Evolutionary conservation across 2,797 vertebrate species (phyloP), one percentile per base, ranked within the genome.

Genomic region (Nyctibius grandis): DNA sequence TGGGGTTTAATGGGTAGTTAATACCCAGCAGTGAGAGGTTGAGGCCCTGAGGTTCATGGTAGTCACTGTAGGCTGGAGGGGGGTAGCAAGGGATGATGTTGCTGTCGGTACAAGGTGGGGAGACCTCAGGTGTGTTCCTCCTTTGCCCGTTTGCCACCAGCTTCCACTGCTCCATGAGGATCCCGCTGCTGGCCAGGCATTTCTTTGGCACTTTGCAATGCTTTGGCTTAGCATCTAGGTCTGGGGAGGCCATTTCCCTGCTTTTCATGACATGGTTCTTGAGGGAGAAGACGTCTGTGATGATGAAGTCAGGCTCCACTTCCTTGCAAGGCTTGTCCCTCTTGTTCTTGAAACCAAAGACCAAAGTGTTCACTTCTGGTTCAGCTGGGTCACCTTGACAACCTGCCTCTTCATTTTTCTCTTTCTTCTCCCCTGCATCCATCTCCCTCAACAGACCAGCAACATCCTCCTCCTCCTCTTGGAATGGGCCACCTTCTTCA

Each of bases 21-120:
- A 99, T 98, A 7, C 99, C 99, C 9, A 99, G 98, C 82, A 99
- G 95, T 1, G 99, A 99, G 84, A 99, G 98, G 77, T 99, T 99
- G 91, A 99, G 97, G 72, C 98, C 98, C 8, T 99, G 98, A 63
- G 99, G 97, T 96, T 99, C 99, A 0, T 98, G 98, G 96, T 98
- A 98, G 83, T 99, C 99, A 0, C 98, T 84, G 25, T 98, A 98
- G 73, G 98, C 96, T 10, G 98, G 98, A 1, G 99, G 99, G 1
- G 99, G 99, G 67, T 99, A 99, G 92, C 99, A 99, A 0, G 99
- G 98, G 87, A 98, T 98, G 9, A 98, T 98, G 23, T 98, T 94
- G 94, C 80, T 96, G 23, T 98, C 97, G 0, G 96, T 92, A 28
- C 97, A 97, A 6, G 96, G 59, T 9, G 97, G 89, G 22, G 98